Base-by-base conservation (phyloP, 1,140 invertebrate genomes). In the Drosophila ercepeae region DNA sequence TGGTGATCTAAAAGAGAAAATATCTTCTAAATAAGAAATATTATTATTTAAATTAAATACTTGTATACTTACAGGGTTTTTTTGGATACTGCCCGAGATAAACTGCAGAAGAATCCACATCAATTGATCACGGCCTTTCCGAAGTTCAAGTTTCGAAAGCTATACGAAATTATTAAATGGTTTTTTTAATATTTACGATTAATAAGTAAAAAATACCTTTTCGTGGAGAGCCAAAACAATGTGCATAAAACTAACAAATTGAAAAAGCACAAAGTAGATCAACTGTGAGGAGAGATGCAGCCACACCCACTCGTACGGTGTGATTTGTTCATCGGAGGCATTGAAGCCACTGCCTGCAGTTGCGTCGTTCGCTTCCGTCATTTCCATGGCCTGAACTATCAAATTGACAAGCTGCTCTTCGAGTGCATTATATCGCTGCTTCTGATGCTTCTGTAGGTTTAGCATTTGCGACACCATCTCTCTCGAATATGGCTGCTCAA, bases 21-120 rank as follows among this genome's bases (percentile, higher is more conserved):
- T 18, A 44, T 0, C 6, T 0, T 49, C 23, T 51, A 21, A 21
- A 21, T 21, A 29, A 4, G 0, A n/a, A n/a, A n/a, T n/a, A n/a
- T n/a, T 1, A 11, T 42, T n/a, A 2, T 11, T 52, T 18, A 51
- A 13, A 18, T 0, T 9, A 4, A 18, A 32, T 32, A 32, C 11
- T 5, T 0, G 0, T 13, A 4, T 90, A 92, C 93, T 25, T 92
- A 96, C 94, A 0, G 97, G 96, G 92, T 98, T 98, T 72, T 98
- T 95, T 92, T 98, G 97, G 84, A 99, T 99, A 88, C 97, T 98
- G 44, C 98, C 97, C 2, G 98, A 99, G 64, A 99, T 98, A 88
- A 98, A 99, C 91, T 99, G 98, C 5, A 99, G 91, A n/a, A 99
- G 92, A 3, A 98, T 96, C 98, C 98, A 99, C 98, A 99, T 99